phyloP scores from a whole-genome alignment of 2,888 invertebrate species.

The Empis livida region DNA sequence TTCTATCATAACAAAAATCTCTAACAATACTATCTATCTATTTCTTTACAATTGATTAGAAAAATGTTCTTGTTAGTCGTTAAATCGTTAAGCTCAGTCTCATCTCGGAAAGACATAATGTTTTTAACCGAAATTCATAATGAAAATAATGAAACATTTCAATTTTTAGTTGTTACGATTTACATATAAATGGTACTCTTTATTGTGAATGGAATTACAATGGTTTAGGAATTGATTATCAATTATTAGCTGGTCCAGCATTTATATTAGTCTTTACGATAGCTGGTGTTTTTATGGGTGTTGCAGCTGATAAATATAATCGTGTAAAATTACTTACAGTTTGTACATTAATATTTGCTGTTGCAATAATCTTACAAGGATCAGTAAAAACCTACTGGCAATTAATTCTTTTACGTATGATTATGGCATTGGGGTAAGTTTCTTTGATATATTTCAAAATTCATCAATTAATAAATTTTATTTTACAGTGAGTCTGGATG shows the following conservation, averaged over 20 bases:
- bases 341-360: slow-evolving; percentile 67
- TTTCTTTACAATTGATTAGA: no score
- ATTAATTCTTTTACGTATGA: slow-evolving; percentile 68
- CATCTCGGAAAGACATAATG: no score
- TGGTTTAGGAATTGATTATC: slow-evolving; percentile 83
- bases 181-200: slow-evolving; percentile 53
- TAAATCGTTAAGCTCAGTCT: no score
- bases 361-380: slow-evolving; percentile 77
- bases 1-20: no score
- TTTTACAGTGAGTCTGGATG: slow-evolving; percentile 63
- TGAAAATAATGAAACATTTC: not conserved
- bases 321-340: slow-evolving; percentile 60
- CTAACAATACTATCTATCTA: no score
- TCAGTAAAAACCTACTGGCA: slow-evolving; percentile 82
- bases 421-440: slow-evolving; percentile 67
- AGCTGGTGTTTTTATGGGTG: slow-evolving; percentile 71
- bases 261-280: slow-evolving; percentile 87
- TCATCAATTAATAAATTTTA: not conserved
- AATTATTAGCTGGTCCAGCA: slow-evolving; percentile 82
- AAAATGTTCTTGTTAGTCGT: no score
- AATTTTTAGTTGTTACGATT: slow-evolving; percentile 45
- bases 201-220: slow-evolving; percentile 91
- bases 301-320: slow-evolving; percentile 66
- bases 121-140: no score
- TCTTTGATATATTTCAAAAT: not conserved